A percentile compares a stretch with the other conserved stretches of the same genome.
Evolutionary conservation across 2,113 vertebrate genomes (phyloP).

Genomic region (Orycteropus afer): DNA sequence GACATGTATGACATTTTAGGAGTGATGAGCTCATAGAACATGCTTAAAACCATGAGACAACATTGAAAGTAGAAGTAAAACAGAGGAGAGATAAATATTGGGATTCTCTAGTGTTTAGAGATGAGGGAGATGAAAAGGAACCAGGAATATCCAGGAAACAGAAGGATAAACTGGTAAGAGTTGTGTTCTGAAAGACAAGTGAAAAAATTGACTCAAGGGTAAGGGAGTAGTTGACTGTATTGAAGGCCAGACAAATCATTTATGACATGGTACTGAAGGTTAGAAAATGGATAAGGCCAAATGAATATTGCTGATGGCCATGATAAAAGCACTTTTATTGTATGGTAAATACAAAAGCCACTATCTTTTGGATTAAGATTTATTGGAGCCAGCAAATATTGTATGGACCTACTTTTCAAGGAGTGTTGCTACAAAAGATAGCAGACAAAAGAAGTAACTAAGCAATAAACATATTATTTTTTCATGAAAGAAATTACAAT

Average conservation of each 20-base stretch:
- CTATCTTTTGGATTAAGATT: neutral
- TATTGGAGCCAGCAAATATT: neutral
- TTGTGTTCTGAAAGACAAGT: neutral
- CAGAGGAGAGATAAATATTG: neutral
- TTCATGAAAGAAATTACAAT: neutral
- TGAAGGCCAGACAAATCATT: rapidly evolving
- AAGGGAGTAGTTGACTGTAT: neutral
- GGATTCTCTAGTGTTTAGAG: neutral
- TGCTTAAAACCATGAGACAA: too few relatives aligned
- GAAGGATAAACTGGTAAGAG: neutral
- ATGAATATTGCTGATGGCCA: neutral
- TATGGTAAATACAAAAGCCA: rapidly evolving
- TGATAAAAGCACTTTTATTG: neutral
- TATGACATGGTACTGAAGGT: neutral
- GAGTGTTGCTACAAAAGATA: neutral
- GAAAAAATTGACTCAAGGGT: neutral
- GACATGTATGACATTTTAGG: neutral
- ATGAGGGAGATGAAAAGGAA: neutral
- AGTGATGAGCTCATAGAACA: too few relatives aligned
- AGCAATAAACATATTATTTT: neutral
- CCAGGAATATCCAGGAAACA: neutral
- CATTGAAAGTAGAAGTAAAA: neutral
- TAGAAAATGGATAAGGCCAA: neutral
- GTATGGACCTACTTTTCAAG: neutral
- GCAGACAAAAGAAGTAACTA: neutral